Percentiles rank a stretch among this genome's conserved stretches.
Evolutionary conservation across 1,140 invertebrate genomes (phyloP).

Genomic region (Scaptomyza graminum): DNA sequence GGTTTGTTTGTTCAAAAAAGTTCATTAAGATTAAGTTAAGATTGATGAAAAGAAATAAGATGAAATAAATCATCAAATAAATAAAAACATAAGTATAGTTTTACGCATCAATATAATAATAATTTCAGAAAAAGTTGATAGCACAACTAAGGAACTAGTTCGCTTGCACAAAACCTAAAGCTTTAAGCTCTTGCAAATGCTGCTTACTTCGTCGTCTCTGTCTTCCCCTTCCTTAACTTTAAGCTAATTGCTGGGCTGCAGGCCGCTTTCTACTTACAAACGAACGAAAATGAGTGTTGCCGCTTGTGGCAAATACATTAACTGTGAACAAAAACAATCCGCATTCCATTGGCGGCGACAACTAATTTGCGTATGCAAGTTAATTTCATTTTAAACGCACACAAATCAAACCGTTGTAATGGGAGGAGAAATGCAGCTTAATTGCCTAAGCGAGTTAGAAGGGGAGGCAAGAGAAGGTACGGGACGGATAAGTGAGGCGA

Average conservation of each 20-base stretch:
- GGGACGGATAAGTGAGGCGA: background rate
- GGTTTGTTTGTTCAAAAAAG: too few relatives aligned
- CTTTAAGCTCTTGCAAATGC: too few relatives aligned
- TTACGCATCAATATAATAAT: too few relatives aligned
- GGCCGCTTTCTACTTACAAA: slow-evolving; percentile 38
- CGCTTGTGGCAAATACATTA: background rate
- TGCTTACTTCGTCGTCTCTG: background rate
- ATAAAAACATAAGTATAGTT: too few relatives aligned
- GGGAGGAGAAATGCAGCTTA: slow-evolving; percentile 37
- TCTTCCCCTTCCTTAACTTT: background rate
- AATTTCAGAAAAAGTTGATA: too few relatives aligned
- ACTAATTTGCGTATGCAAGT: slow-evolving; percentile 66
- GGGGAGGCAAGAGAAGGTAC: too few relatives aligned
- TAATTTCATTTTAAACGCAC: slow-evolving; percentile 76
- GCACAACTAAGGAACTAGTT: background rate
- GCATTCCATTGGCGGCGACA: slow-evolving; percentile 44
- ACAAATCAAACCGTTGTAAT: slow-evolving; percentile 24
- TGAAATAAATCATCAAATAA: too few relatives aligned
- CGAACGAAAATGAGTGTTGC: background rate
- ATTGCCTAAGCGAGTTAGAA: background rate
- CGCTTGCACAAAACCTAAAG: too few relatives aligned
- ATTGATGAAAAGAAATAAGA: background rate
- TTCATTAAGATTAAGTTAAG: too few relatives aligned
- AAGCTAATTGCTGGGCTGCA: slow-evolving; percentile 22
- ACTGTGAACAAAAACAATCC: slow-evolving; percentile 27